These are phyloP conservation scores for Drosophila ohnishii DNA, from an alignment of 1,140 invertebrate genomes.

Conservation along the genomic window DNA sequence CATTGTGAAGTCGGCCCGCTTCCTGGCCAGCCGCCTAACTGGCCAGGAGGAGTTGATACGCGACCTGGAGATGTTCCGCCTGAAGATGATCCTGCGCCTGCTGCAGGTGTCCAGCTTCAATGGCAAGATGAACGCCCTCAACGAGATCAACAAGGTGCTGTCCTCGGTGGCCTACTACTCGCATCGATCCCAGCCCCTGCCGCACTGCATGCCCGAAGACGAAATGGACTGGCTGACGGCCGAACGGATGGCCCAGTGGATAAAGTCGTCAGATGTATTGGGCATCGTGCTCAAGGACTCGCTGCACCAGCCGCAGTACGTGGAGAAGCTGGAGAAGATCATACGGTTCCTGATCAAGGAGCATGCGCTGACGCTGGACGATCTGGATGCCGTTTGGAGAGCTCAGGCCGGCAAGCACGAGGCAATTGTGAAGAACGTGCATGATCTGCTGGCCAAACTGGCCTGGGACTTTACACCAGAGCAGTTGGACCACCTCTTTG, in stretches of 20 bases:
- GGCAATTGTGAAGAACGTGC: conserved; percentile 98
- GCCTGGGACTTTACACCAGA: conserved; percentile 99
- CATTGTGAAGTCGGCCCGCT: conserved; percentile 95
- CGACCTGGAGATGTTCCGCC: conserved; percentile 96
- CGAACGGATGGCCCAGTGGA: conserved; percentile 98
- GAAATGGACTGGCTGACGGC: conserved; percentile 98
- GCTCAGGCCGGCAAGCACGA: conserved; percentile 98
- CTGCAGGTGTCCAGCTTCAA: conserved; percentile 99
- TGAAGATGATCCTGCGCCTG: conserved; percentile 97
- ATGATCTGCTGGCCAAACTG: conserved; percentile 97
- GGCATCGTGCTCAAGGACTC: conserved; percentile 98
- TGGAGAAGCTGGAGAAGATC: conserved; percentile 99
- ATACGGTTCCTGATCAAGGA: conserved; percentile 98
- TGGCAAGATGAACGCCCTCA: conserved; percentile 99
- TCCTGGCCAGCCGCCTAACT: conserved; percentile 90
- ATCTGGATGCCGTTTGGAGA: conserved; percentile 97
- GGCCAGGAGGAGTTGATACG: conserved; percentile 93
- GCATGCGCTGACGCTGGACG: conserved; percentile 93
- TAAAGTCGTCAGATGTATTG: conserved; percentile 97
- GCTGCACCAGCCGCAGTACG: conserved; percentile 98
- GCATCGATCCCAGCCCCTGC: conserved; percentile 86
- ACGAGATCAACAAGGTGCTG: conserved; percentile 99
- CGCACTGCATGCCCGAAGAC: conserved; percentile 83
- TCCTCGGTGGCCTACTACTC: conserved; percentile 94
- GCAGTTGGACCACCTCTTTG: conserved; percentile 98